Percentiles rank a stretch among this genome's conserved stretches.
phyloP scores from a whole-genome alignment of 2,113 vertebrate species.

The Notechis scutatus region DNA sequence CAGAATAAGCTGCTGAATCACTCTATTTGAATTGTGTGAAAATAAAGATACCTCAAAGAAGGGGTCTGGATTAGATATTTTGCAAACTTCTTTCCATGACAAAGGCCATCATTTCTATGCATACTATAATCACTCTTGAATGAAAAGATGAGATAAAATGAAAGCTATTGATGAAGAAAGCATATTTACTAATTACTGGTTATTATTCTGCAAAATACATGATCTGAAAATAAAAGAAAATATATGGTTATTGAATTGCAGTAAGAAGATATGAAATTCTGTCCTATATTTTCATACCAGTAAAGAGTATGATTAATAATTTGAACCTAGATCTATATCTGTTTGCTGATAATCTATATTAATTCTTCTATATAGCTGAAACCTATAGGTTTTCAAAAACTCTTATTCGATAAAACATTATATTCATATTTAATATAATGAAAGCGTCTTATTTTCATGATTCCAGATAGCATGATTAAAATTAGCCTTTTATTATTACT shows the following conservation, averaged over 20 bases:
- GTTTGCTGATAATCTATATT: not conserved
- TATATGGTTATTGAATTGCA: not conserved
- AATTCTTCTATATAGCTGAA: not conserved
- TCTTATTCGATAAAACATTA: not conserved
- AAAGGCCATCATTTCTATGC: not conserved
- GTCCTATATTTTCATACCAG: not conserved
- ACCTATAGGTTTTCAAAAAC: slow-evolving; percentile 4
- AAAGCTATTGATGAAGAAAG: not conserved
- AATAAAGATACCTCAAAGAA: not conserved
- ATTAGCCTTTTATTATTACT: not conserved
- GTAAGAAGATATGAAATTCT: not conserved
- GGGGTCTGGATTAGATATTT: not conserved
- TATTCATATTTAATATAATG: not conserved
- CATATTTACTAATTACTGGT: not conserved
- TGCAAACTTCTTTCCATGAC: not conserved
- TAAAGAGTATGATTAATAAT: not conserved
- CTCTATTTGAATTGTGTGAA: not conserved
- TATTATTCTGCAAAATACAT: not conserved
- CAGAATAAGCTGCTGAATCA: not conserved
- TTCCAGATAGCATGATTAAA: not conserved
- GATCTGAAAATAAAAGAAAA: not conserved
- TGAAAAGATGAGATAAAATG: not conserved
- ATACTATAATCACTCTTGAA: not conserved
- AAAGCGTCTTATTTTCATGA: not conserved
- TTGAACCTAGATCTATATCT: not conserved